Evolutionary conservation across 1,140 invertebrate species (phyloP), one percentile per base, ranked within the genome.

Genomic region (Scaptodrosophila lebanonensis): DNA sequence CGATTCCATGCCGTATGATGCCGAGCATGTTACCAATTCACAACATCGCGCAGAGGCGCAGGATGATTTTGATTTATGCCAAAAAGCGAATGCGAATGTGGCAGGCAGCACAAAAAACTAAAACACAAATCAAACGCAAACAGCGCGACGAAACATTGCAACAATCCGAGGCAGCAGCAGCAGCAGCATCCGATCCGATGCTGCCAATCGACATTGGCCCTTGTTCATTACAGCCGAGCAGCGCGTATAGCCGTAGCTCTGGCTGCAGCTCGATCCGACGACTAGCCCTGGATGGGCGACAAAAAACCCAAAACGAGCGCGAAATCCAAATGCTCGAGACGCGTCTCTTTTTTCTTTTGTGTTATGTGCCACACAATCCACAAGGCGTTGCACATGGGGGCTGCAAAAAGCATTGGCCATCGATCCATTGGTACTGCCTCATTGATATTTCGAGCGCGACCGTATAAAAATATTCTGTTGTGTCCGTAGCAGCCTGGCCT

Each of bases 381-480:
- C 51, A 13, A 54, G 30, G 44, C 30, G 43, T 60, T 68, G 32
- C 32, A 33, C 32, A 11, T 25, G 32, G 50, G 4, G 27, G 22
- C 7, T 35, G 57, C 82, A 82, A 79, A 82, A 82, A 69, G 69
- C 66, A 57, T 45, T 22, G 18, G 44, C n/a, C n/a, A 56, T 47
- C 42, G 48, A 30, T 43, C 20, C 22, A 16, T 15, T 44, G 32
- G n/a, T 56, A 39, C 29, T 52, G 50, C 62, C 84, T 86, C 84
- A 86, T 86, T 86, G 69, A 86, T 84, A 86, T 86, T 86, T 86
- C 63, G 73, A 86, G 57, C 84, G 84, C 84, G 84, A 86, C 72
- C 84, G 84, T 86, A 84, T 84, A 86, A 84, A 86, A 86, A 86
- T 86, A 86, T 86, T 85, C 79, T 86, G 84, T 82, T 68, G 65